Evolutionary conservation across 2,797 vertebrate species (phyloP).

Genomic region (Gambelia wislizenii): DNA sequence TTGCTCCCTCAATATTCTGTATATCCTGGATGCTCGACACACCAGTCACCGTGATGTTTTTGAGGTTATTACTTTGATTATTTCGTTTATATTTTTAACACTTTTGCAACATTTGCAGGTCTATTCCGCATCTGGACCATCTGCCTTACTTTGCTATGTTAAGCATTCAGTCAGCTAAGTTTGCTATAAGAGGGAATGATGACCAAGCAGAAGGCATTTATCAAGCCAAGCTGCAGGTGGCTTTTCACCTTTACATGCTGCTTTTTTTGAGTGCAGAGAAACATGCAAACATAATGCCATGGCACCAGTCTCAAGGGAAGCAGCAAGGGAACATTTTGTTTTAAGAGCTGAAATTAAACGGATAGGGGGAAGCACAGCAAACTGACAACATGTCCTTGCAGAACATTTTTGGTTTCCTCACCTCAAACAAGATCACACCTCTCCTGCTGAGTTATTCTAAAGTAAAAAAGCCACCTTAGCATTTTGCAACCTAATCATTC

Average conservation of each 20-base stretch:
- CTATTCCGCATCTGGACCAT: too few species aligned
- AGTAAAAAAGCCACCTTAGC: slow-evolving; percentile 49
- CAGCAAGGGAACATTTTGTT: slow-evolving; percentile 33
- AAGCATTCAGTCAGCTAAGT: neutral
- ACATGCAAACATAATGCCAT: neutral
- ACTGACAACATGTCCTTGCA: slow-evolving; percentile 29
- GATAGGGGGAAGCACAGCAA: slow-evolving; percentile 24
- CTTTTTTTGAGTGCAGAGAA: neutral
- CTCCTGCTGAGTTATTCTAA: slow-evolving; percentile 45
- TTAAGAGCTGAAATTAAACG: slow-evolving; percentile 43
- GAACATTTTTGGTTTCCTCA: slow-evolving; percentile 38
- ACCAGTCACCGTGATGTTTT: too few species aligned
- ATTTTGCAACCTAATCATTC: slow-evolving; percentile 61
- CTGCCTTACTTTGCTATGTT: too few species aligned
- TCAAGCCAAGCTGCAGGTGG: neutral
- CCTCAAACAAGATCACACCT: neutral
- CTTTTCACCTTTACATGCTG: neutral
- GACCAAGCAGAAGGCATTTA: neutral
- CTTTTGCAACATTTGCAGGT: too few species aligned
- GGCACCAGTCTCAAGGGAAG: slow-evolving; percentile 19
- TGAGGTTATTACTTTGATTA: too few species aligned
- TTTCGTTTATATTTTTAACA: too few species aligned
- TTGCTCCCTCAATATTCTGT: too few species aligned
- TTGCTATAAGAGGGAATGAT: neutral
- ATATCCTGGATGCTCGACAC: too few species aligned